Conservation (phyloP, 1,140 invertebrate species). For the Lamellibrachia luymesi region DNA sequence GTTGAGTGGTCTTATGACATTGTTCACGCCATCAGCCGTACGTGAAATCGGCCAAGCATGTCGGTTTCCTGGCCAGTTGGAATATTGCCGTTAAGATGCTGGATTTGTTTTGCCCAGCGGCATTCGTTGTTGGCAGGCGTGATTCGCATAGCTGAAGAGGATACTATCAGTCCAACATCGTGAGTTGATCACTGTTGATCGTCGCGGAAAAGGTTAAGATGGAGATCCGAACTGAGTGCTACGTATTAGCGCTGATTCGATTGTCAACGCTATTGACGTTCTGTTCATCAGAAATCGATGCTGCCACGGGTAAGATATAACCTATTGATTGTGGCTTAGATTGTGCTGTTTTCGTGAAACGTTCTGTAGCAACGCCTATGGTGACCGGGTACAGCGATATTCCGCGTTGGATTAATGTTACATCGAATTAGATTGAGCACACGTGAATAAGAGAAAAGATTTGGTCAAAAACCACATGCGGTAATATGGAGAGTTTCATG, state of each 20-base stretch:
- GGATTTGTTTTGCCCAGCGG: background rate
- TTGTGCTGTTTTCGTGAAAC: background rate
- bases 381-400: background rate
- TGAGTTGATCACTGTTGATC: background rate
- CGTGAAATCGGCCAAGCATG: background rate
- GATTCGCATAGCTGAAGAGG: background rate
- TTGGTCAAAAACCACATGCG: too few relatives aligned
- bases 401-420: background rate
- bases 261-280: background rate
- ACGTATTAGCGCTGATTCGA: background rate
- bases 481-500: too few relatives aligned
- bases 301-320: background rate
- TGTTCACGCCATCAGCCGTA: background rate
- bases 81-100: background rate
- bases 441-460: too few relatives aligned
- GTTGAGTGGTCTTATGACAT: background rate
- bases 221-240: background rate
- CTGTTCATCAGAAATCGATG: slow-evolving; percentile 1
- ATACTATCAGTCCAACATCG: background rate
- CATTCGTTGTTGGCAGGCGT: background rate
- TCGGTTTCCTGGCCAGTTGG: background rate
- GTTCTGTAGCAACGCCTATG: background rate
- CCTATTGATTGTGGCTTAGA: background rate
- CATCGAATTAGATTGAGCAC: background rate
- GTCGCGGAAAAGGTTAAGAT: background rate